Evolutionary conservation across 2,797 vertebrate genomes (phyloP), one percentile per base, ranked within the genome.

Genomic region (Oryzias dopingdopingensis): DNA sequence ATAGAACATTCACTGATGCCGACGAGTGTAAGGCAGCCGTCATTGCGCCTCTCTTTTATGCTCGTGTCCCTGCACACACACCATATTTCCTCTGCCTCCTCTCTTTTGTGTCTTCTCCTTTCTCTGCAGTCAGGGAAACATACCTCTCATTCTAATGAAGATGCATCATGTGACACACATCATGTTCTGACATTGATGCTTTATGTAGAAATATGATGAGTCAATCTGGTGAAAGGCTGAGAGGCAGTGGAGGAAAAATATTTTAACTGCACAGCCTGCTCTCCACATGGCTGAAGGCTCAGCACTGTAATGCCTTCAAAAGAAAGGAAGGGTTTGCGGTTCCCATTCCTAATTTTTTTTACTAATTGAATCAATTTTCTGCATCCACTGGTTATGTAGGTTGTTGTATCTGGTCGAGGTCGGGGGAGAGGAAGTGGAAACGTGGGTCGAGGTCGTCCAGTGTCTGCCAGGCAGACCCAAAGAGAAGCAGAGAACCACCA

Each of bases 391-490:
- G 24, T 23, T 48, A 41, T 55, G 26, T 54, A 99, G 97, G 93
- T 95, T 59, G 88, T 97, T 51, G 93, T 95, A 81, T 92, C 95
- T 0, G 93, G 93, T 60, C 93, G 94, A 66, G 95, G 94, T 77
- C 92, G 94, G 81, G 95, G 92, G 50, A 88, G 91, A 79, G 91
- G 92, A 32, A 73, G 4, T 14, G 59, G 42, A 66, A 85, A 45
- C 42, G 22, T 57, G 50, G 83, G 79, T 58, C 80, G 82, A 20
- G 86, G 85, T 37, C 94, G 93, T 51, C 91, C 93, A 40, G 65
- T 91, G 84, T 80, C 94, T 77, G 93, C 92, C 76, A 93, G 95
- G 80, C 94, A 93, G 89, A 94, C 87, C 83, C 90, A 91, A 63
- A 93, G 90, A 56, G 86, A 76, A 57, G 83, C 87, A 37, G 94